phyloP scores from a whole-genome alignment of 2,888 invertebrate species.

The Drosophila testacea region DNA sequence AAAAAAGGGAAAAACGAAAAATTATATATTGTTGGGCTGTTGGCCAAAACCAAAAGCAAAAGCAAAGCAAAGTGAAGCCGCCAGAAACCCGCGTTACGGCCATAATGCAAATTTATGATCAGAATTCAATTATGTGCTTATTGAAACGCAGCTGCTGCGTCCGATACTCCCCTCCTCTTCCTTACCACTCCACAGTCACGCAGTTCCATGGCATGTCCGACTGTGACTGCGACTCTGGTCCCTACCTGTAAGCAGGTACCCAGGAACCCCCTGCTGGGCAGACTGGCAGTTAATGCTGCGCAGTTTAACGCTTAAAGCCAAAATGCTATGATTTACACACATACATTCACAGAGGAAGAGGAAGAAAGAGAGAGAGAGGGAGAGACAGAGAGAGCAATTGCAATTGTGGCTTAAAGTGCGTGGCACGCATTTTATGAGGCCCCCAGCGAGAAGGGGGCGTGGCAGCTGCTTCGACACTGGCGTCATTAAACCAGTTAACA shows the following conservation, averaged over 20 bases:
- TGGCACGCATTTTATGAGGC: slow-evolving; percentile 68
- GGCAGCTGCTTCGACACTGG: slow-evolving; percentile 51
- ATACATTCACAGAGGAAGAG: slow-evolving; percentile 16
- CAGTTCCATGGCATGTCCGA: neutral
- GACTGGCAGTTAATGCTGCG: slow-evolving; percentile 70
- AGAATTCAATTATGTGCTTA: slow-evolving; percentile 82
- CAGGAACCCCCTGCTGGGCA: slow-evolving; percentile 39
- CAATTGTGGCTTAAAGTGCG: slow-evolving; percentile 74
- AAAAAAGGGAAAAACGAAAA: slow-evolving; percentile 15
- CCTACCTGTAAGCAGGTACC: slow-evolving; percentile 52
- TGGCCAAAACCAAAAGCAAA: slow-evolving; percentile 38
- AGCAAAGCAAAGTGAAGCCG: slow-evolving; percentile 66
- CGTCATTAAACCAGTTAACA: slow-evolving; percentile 80
- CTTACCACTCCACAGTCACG: neutral
- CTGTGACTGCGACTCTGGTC: slow-evolving; percentile 8
- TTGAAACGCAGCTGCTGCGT: slow-evolving; percentile 78
- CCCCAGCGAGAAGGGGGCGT: slow-evolving; percentile 20
- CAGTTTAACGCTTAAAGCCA: slow-evolving; percentile 79
- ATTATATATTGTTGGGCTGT: slow-evolving; percentile 48
- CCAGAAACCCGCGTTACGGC: slow-evolving; percentile 64
- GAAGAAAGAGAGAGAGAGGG: neutral
- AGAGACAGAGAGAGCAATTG: slow-evolving; percentile 51
- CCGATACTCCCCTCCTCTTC: slow-evolving; percentile 1
- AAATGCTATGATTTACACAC: slow-evolving; percentile 76
- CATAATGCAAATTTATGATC: slow-evolving; percentile 81